These are phyloP conservation scores for Panagrolaimus sp. DNA, from an alignment of 1,140 invertebrate species.

Conservation along the genomic window DNA sequence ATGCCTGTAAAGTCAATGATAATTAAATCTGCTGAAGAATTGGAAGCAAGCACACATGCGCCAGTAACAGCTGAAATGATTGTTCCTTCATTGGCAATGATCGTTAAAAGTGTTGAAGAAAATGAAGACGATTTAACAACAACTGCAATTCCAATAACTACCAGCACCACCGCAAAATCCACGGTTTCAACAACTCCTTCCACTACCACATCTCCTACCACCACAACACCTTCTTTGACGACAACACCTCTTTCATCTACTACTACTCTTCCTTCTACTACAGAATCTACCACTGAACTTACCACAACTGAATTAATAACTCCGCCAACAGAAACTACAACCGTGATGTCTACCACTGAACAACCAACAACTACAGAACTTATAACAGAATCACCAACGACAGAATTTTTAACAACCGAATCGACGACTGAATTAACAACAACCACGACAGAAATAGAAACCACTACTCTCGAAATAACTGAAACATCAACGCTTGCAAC, in stretches of 20 bases:
- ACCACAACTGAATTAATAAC: constrained; percentile 1
- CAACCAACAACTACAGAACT: constrained; percentile 1
- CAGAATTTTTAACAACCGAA: constrained; percentile 6
- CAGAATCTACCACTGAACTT: constrained; percentile 16
- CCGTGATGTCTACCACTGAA: too few relatives aligned
- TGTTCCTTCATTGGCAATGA: background rate
- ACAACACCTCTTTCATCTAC: constrained; percentile 18
- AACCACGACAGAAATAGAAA: constrained; percentile 1
- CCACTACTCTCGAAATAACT: background rate
- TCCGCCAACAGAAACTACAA: background rate
- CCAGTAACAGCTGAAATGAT: constrained; percentile 8
- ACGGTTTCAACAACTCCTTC: background rate
- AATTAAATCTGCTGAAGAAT: constrained; percentile 1
- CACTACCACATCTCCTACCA: constrained; percentile 9
- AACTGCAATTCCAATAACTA: background rate
- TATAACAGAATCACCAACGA: constrained; percentile 4
- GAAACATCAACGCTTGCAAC: constrained; percentile 9
- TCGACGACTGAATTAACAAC: background rate
- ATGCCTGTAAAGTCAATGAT: background rate
- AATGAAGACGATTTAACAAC: background rate
- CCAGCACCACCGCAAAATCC: background rate
- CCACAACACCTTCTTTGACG: constrained; percentile 7
- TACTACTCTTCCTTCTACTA: background rate
- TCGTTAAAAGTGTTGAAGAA: background rate
- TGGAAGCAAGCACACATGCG: background rate